phyloP scores from a whole-genome alignment of 1,140 invertebrate genomes.

The Melipona quadrifasciata region DNA sequence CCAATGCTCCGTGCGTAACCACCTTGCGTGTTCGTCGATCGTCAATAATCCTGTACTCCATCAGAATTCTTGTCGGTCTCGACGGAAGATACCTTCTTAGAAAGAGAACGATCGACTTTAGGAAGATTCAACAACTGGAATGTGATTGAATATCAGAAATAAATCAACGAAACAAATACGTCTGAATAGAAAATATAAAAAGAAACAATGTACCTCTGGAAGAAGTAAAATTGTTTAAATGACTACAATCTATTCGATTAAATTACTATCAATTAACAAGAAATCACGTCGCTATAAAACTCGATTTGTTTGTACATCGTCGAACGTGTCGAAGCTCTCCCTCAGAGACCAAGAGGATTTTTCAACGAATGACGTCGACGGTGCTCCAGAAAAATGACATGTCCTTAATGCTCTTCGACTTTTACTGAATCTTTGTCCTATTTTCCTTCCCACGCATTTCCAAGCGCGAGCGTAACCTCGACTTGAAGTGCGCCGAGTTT shows the following conservation, averaged over 20 bases:
- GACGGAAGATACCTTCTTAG: neutral
- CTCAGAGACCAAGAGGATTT: neutral
- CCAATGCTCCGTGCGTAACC: neutral
- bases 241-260: neutral
- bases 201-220: no score
- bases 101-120: neutral
- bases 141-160: neutral
- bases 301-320: no score
- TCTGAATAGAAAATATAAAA: no score
- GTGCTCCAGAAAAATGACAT: neutral
- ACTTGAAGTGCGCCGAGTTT: constrained; percentile 5
- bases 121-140: neutral
- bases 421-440: constrained; percentile 39
- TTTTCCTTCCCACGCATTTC: constrained; percentile 23
- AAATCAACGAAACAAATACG: neutral
- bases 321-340: neutral
- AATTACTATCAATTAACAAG: neutral
- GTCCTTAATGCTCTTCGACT: constrained; percentile 26
- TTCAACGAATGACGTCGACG: neutral
- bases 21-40: neutral
- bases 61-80: neutral
- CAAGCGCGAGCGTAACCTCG: constrained; percentile 22
- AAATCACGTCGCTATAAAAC: no score
- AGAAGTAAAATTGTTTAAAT: neutral
- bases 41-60: neutral